phyloP scores from a whole-genome alignment of 35 echinoderm and acorn worm genomes.

The Eucidaris tribuloides region DNA sequence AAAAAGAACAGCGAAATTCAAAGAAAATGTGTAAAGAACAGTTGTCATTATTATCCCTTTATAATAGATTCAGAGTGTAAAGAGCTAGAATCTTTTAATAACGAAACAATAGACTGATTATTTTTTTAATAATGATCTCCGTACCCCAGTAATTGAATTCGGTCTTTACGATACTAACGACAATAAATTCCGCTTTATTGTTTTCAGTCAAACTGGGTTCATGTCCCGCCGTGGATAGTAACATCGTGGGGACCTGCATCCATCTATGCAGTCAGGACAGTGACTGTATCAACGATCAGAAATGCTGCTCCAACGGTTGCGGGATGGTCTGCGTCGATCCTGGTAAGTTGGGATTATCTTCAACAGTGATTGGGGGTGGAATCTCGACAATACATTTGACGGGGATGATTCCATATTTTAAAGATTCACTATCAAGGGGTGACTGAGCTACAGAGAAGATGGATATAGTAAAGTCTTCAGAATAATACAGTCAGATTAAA shows the following conservation, averaged over 20 bases:
- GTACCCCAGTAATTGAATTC: background rate
- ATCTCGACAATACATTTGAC: too few relatives aligned
- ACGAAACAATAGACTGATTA: background rate
- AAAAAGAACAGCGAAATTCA: too few relatives aligned
- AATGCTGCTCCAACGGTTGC: constrained; percentile 96
- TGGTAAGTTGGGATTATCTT: background rate
- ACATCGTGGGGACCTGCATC: constrained; percentile 36
- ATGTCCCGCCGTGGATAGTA: constrained; percentile 41
- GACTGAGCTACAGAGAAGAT: too few relatives aligned
- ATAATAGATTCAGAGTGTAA: too few relatives aligned
- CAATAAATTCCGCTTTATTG: background rate
- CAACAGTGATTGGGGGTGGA: too few relatives aligned
- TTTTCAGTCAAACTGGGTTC: constrained; percentile 38
- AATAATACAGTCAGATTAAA: too few relatives aligned
- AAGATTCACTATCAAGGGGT: too few relatives aligned
- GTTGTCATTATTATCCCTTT: too few relatives aligned
- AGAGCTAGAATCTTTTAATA: background rate
- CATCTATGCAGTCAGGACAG: constrained; percentile 58
- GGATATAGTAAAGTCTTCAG: too few relatives aligned
- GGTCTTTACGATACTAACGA: background rate
- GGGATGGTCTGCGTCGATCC: constrained; percentile 54
- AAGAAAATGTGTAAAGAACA: too few relatives aligned
- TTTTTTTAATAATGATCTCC: background rate
- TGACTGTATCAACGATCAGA: constrained; percentile 52
- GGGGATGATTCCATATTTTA: too few relatives aligned